These are phyloP conservation scores for Stictocephala bisonia DNA, from an alignment of 2,888 invertebrate species.

Conservation along the genomic window DNA sequence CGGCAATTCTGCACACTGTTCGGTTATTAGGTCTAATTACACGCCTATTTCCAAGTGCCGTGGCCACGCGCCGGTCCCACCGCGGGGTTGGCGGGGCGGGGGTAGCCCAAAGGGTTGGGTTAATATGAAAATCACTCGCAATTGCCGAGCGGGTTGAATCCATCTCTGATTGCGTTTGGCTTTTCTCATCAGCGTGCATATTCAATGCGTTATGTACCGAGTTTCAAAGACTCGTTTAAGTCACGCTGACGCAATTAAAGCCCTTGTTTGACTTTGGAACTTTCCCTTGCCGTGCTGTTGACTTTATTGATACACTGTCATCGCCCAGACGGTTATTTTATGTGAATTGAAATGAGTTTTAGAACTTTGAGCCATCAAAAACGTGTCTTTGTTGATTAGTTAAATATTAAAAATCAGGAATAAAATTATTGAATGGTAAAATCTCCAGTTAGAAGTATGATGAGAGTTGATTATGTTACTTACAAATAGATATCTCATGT, in stretches of 20 bases:
- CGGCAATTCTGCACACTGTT: too few relatives aligned
- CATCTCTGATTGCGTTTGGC: neutral
- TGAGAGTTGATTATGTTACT: too few relatives aligned
- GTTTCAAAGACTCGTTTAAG: conserved; percentile 17
- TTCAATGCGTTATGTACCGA: conserved; percentile 22
- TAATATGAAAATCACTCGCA: conserved; percentile 33
- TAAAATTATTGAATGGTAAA: too few relatives aligned
- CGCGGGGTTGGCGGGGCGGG: neutral
- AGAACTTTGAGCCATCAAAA: too few relatives aligned
- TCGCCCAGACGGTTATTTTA: neutral
- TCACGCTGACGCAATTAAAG: conserved; percentile 33
- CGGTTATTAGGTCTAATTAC: too few relatives aligned
- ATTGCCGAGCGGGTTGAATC: conserved; percentile 18
- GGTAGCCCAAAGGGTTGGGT: conserved; percentile 4
- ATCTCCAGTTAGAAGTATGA: too few relatives aligned
- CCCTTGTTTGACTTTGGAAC: conserved; percentile 33
- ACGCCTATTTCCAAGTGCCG: too few relatives aligned
- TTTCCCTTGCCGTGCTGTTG: conserved; percentile 19
- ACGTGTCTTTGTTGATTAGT: too few relatives aligned
- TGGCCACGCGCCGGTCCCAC: too few relatives aligned
- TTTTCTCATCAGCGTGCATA: neutral
- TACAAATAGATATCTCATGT: too few relatives aligned
- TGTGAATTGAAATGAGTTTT: too few relatives aligned
- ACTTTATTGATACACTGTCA: conserved; percentile 28
- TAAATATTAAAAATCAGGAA: too few relatives aligned